These are phyloP conservation scores for Andrena trimmerana DNA, from an alignment of 2,888 invertebrate species.

Conservation along the genomic window DNA sequence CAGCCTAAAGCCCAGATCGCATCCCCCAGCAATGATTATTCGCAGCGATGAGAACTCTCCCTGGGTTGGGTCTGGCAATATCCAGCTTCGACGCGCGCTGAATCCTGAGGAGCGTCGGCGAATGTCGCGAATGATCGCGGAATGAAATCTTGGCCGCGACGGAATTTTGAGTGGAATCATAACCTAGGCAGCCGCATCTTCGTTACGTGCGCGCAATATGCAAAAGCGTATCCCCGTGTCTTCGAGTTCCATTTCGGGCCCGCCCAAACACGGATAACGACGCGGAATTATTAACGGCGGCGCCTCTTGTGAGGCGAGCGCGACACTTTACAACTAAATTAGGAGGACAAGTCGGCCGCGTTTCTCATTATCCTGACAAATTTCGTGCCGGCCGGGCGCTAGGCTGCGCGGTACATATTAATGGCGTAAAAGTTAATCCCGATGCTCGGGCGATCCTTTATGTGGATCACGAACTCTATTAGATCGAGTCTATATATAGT, in stretches of 20 bases:
- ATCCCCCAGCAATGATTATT: slow-evolving; percentile 31
- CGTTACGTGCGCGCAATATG: slow-evolving; percentile 57
- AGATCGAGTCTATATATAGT: slow-evolving; percentile 50
- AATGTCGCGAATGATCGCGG: slow-evolving; percentile 25
- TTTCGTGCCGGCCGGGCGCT: slow-evolving; percentile 44
- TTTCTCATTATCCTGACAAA: slow-evolving; percentile 71
- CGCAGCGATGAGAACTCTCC: slow-evolving; percentile 19
- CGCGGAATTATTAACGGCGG: slow-evolving; percentile 71
- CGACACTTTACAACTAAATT: slow-evolving; percentile 72
- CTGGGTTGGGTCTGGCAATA: slow-evolving; percentile 5
- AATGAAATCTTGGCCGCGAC: slow-evolving; percentile 39
- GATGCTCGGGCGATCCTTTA: slow-evolving; percentile 61
- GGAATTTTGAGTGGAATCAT: slow-evolving; percentile 46
- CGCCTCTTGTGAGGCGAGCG: slow-evolving; percentile 56
- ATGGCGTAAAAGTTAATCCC: slow-evolving; percentile 73
- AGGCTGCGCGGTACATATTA: slow-evolving; percentile 68
- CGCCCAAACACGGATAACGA: slow-evolving; percentile 61
- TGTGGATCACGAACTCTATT: slow-evolving; percentile 75
- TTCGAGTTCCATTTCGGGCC: slow-evolving; percentile 58
- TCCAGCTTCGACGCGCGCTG: slow-evolving; percentile 12
- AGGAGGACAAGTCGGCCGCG: slow-evolving; percentile 67
- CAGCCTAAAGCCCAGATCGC: not conserved
- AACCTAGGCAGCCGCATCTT: slow-evolving; percentile 20
- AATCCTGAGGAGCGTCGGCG: slow-evolving; percentile 15
- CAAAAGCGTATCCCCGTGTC: slow-evolving; percentile 53